phyloP scores from a whole-genome alignment of 2,113 vertebrate genomes.

The Abramis brama region DNA sequence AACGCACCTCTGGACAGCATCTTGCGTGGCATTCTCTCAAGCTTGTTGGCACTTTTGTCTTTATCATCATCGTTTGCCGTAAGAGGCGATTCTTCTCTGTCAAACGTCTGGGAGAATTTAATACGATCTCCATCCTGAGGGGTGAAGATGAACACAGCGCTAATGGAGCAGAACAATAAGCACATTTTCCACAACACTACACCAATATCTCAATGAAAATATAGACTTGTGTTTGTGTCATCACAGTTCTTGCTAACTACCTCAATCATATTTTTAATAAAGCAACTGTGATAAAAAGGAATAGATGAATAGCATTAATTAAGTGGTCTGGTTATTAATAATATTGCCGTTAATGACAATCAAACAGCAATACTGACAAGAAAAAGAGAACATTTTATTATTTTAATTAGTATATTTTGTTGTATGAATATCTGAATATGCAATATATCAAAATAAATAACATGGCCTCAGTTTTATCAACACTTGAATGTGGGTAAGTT shows the following conservation, averaged over 20 bases:
- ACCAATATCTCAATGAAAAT: not conserved
- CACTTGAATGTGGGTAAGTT: too few species aligned
- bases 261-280: not conserved
- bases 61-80: slow-evolving; percentile 86
- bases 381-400: not conserved
- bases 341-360: not conserved
- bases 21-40: slow-evolving; percentile 83
- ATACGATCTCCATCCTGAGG: slow-evolving; percentile 88
- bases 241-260: not conserved
- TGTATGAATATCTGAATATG: too few species aligned
- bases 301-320: not conserved
- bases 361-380: not conserved
- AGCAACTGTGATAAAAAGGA: not conserved
- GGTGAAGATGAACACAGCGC: not conserved
- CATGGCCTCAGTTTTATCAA: too few species aligned
- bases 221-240: not conserved
- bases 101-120: slow-evolving; percentile 76
- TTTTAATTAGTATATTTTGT: too few species aligned
- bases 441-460: too few species aligned
- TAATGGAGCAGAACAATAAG: not conserved
- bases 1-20: slow-evolving; percentile 91
- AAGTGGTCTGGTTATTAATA: not conserved
- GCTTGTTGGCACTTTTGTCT: slow-evolving; percentile 72
- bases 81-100: slow-evolving; percentile 85
- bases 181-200: too few species aligned